These are phyloP conservation scores for Clarias laeviceps DNA, from an alignment of 2,797 vertebrate genomes.

Conservation along the genomic window DNA sequence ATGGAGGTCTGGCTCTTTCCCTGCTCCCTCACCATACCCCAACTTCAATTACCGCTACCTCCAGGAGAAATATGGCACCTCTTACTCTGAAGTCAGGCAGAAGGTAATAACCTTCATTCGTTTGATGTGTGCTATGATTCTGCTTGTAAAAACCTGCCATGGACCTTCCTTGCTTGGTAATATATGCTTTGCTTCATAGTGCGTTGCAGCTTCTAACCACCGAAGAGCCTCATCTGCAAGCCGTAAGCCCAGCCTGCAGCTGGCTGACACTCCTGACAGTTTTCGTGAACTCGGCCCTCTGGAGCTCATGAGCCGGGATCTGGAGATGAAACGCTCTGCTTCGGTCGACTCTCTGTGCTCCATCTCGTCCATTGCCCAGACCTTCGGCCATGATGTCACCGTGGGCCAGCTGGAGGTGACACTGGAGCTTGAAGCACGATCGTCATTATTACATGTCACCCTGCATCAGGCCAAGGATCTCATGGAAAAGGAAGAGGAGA, in stretches of 20 bases:
- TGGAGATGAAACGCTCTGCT: conserved; percentile 89
- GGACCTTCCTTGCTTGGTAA: background rate
- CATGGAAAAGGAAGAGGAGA: conserved; percentile 89
- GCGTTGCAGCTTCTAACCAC: conserved; percentile 74
- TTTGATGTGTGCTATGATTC: background rate
- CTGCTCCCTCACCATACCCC: conserved; percentile 91
- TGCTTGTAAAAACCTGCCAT: conserved; percentile 6
- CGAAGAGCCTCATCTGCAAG: conserved; percentile 59
- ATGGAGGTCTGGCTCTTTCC: conserved; percentile 91
- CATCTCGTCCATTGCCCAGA: conserved; percentile 93
- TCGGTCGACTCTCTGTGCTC: conserved; percentile 94
- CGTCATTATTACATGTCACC: conserved; percentile 78
- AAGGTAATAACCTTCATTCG: conserved; percentile 76
- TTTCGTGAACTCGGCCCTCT: conserved; percentile 78
- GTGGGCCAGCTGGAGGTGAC: conserved; percentile 94
- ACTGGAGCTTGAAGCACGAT: conserved; percentile 80
- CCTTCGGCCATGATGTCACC: conserved; percentile 92
- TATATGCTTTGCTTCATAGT: conserved; percentile 67
- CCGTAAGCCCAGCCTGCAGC: conserved; percentile 84
- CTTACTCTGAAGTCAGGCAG: conserved; percentile 75
- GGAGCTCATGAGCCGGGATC: conserved; percentile 86
- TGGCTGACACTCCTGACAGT: conserved; percentile 84
- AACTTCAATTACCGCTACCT: conserved; percentile 97
- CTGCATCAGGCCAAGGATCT: conserved; percentile 97
- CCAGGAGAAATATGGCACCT: conserved; percentile 91